These are phyloP conservation scores for Drosophila micromelanica DNA, from an alignment of 1,140 invertebrate genomes.

Conservation along the genomic window DNA sequence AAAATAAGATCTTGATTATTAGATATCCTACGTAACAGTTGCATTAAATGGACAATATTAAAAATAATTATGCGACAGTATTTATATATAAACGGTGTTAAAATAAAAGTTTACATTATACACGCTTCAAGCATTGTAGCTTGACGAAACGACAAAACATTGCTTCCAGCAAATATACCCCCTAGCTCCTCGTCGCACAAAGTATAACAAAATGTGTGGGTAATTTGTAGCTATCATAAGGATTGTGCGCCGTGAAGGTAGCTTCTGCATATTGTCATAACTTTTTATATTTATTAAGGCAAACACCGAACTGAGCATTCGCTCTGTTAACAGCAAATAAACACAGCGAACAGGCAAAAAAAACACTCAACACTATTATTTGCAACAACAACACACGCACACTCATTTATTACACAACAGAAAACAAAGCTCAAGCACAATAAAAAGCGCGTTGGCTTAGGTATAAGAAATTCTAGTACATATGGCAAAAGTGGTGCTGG, in stretches of 20 bases:
- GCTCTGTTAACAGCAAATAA: slow-evolving; percentile 57
- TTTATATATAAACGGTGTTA: no score
- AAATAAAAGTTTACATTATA: no score
- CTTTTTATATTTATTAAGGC: slow-evolving; percentile 19
- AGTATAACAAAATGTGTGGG: not conserved
- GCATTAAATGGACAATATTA: not conserved
- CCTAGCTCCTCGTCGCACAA: not conserved
- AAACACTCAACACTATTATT: slow-evolving; percentile 58
- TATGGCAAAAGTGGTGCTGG: slow-evolving; percentile 10
- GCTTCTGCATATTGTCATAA: slow-evolving; percentile 17
- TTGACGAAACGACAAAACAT: not conserved
- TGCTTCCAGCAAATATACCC: not conserved
- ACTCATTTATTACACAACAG: slow-evolving; percentile 31
- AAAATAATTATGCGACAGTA: no score
- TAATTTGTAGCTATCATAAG: slow-evolving; percentile 19
- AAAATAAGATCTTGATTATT: slow-evolving; percentile 17
- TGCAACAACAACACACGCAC: slow-evolving; percentile 31
- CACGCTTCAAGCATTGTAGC: not conserved
- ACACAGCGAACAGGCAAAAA: slow-evolving; percentile 35
- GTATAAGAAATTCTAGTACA: slow-evolving; percentile 36
- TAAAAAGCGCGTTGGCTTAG: slow-evolving; percentile 68
- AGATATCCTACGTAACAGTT: not conserved
- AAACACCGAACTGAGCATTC: slow-evolving; percentile 7
- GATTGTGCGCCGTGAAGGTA: slow-evolving; percentile 7
- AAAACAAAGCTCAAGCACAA: slow-evolving; percentile 42